A percentile compares a stretch with the other conserved stretches of the same genome.
These are phyloP conservation scores for Bovichtus diacanthus DNA, from an alignment of 2,797 vertebrate genomes.

Conservation along the genomic window DNA sequence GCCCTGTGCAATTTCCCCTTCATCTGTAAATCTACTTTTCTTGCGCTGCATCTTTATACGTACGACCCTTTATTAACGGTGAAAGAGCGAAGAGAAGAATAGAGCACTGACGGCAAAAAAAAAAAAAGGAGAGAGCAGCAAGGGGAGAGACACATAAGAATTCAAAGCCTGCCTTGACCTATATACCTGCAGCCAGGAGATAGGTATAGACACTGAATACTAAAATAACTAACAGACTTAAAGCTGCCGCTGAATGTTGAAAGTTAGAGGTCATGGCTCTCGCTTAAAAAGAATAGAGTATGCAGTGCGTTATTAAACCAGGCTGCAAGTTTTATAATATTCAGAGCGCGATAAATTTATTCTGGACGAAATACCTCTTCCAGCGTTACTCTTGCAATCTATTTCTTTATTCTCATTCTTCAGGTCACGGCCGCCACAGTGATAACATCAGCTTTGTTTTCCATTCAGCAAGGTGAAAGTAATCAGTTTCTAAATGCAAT, in stretches of 20 bases:
- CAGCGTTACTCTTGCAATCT: not conserved
- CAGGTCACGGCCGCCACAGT: not conserved
- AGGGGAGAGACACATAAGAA: slow-evolving; percentile 24
- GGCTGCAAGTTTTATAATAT: not conserved
- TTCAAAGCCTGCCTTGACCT: slow-evolving; percentile 67
- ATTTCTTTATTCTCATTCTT: not conserved
- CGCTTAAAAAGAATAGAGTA: not conserved
- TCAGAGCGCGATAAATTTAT: not conserved
- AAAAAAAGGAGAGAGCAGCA: not conserved
- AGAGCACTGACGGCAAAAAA: slow-evolving; percentile 8
- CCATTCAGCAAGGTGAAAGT: slow-evolving; percentile 15
- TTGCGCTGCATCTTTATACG: not conserved
- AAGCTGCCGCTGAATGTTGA: not conserved
- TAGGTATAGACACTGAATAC: slow-evolving; percentile 33
- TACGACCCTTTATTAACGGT: slow-evolving; percentile 14
- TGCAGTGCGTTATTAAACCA: not conserved
- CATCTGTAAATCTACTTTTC: not conserved
- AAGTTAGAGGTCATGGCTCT: not conserved
- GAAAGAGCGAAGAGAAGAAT: not conserved
- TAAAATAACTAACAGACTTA: slow-evolving; percentile 3
- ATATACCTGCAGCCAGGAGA: slow-evolving; percentile 68
- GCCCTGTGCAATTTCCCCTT: slow-evolving; percentile 20
- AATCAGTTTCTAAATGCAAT: slow-evolving; percentile 24
- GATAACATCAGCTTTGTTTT: slow-evolving; percentile 16
- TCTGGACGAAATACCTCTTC: not conserved